Evolutionary conservation across 2,797 vertebrate genomes (phyloP), one percentile per base, ranked within the genome.

Genomic region (Spinus pinus): DNA sequence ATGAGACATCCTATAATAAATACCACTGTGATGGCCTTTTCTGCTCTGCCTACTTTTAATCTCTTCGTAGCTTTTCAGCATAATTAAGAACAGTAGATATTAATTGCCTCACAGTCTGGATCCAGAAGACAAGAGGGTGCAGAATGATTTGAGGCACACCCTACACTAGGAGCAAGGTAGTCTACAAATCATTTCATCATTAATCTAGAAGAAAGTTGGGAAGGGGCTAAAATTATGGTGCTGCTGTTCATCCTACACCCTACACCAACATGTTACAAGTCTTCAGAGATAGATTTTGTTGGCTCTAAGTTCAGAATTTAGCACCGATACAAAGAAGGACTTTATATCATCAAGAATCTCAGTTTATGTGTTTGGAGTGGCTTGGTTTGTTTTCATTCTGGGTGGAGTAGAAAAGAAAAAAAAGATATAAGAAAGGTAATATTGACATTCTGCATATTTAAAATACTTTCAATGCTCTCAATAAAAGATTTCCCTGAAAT

Each of bases 221-320:
- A 67, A 62, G 11, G 7, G 5, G 9, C 3, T 47, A 58, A 49
- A 88, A 73, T 0, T 0, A 51, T 46, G 31, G 5, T 3, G 7
- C 42, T 53, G 16, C 4, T 54, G 8, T 37, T 88, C 28, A 35
- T 53, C 14, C 33, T 81, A 10, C 15, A 53, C 15, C 7, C 14
- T 57, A 54, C 6, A 51, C 2, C 19, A 31, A 39, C 7, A 18
- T 3, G 5, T 39, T 49, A 7, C 9, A 64, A 87, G 23, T 3
- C 7, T 74, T 82, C 25, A 42, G 58, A 60, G 22, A 54, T 2
- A 81, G 11, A 18, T 81, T 91, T 66, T 75, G 3, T 46, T 79
- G 7, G 6, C 2, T 79, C 10, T 65, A 27, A 9, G 9, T 81
- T 83, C 44, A 95, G 56, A 95, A 79, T 56, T 37, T 58, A 39